Evolutionary conservation across 2,797 vertebrate species (phyloP).

Genomic region (Tolypeutes matacus): DNA sequence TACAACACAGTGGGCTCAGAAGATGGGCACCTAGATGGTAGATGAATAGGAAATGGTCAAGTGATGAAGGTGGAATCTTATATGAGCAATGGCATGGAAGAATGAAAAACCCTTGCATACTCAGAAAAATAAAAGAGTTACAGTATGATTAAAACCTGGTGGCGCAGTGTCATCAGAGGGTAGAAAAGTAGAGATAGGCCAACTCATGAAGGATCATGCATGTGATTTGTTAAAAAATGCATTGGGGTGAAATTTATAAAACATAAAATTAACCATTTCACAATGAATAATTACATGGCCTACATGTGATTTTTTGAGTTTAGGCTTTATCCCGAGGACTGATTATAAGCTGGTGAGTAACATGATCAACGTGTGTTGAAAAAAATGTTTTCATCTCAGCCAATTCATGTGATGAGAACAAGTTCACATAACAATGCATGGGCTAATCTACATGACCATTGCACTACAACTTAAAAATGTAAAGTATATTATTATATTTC

Average conservation of each 20-base stretch:
- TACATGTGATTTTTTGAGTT: neutral
- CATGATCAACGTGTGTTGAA: neutral
- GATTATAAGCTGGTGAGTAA: slow-evolving; percentile 25
- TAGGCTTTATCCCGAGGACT: neutral
- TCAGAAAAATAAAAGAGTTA: slow-evolving; percentile 35
- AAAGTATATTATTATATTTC: neutral
- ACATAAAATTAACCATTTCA: too few species aligned
- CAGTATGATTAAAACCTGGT: neutral
- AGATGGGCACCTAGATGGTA: neutral
- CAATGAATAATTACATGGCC: too few species aligned
- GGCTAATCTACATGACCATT: neutral
- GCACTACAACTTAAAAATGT: neutral
- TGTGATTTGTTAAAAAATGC: neutral
- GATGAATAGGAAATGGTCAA: slow-evolving; percentile 35
- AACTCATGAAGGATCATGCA: neutral
- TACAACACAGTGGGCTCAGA: neutral
- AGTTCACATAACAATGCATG: neutral
- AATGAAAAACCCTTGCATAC: neutral
- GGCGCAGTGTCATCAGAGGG: neutral
- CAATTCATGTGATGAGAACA: slow-evolving; percentile 4
- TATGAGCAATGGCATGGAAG: neutral
- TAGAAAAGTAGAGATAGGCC: neutral
- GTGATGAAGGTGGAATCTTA: neutral
- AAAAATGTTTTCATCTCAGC: slow-evolving; percentile 2
- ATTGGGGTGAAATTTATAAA: too few species aligned